These are phyloP conservation scores for Scytalopus superciliaris DNA, from an alignment of 2,113 vertebrate genomes.

Conservation along the genomic window DNA sequence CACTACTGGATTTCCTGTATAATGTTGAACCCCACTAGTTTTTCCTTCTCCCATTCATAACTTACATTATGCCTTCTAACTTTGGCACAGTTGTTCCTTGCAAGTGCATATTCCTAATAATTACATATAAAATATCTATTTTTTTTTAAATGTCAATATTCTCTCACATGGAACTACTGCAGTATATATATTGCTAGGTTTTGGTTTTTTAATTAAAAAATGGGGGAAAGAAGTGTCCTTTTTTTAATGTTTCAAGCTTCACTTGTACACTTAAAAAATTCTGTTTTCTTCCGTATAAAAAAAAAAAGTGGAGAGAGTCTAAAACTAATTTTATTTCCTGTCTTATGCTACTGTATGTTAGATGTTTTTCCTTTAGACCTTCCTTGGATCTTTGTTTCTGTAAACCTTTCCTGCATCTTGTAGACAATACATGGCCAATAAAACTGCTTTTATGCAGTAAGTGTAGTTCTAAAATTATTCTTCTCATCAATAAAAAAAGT, in stretches of 20 bases:
- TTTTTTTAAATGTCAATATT: not conserved
- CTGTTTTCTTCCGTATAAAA: not conserved
- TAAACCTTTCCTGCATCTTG: slow-evolving; percentile 49
- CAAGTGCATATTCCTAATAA: not conserved
- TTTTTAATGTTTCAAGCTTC: not conserved
- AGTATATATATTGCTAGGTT: not conserved
- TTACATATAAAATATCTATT: not conserved
- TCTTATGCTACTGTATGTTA: not conserved
- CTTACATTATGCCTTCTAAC: not conserved
- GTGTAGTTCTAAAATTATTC: not conserved
- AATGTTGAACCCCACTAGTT: not conserved
- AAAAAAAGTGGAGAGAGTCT: not conserved
- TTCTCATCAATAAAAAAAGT: not conserved
- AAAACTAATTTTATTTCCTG: slow-evolving; percentile 27
- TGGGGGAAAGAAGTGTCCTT: too few relatives aligned
- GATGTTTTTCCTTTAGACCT: slow-evolving; percentile 48
- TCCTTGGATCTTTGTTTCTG: slow-evolving; percentile 53
- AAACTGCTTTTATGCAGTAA: slow-evolving; percentile 37
- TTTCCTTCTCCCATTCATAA: not conserved
- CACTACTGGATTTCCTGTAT: not conserved
- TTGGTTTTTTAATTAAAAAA: too few relatives aligned
- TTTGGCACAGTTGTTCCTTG: not conserved
- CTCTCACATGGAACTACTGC: not conserved
- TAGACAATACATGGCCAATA: slow-evolving; percentile 44
- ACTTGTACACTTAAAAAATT: not conserved